Evolutionary conservation across 1,140 invertebrate genomes (phyloP), one percentile per base, ranked within the genome.

Genomic region (Trichogramma pretiosum): DNA sequence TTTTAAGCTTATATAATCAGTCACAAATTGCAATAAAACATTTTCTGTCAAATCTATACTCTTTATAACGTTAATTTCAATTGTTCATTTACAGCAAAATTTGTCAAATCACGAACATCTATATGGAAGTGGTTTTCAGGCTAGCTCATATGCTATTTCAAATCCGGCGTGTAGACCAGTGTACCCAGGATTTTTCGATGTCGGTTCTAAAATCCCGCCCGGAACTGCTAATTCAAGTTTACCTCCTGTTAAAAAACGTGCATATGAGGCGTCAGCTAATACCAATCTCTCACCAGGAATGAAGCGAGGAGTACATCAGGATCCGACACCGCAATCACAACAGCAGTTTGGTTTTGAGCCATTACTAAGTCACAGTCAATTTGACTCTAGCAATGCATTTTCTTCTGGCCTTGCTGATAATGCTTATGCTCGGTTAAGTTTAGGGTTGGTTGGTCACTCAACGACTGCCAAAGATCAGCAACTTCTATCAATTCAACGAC

Each of bases 141-240:
- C 65, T 9, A 57, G 67, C 3, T 53, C 66, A 1, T 71, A 70
- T 38, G 50, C 64, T 2, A 59, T 70, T 55, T 51, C 67, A 5
- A 65, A 63, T 30, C 44, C 67, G 1, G 54, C 50, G 1, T 55
- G 54, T 47, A 44, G 68, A 22, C 59, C 66, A 5, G 61, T 72
- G 0, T 72, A 72, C 42, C 58, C 66, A 9, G 58, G 59, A 42
- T 72, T 70, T 26, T 72, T 69, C 36, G 68, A 72, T 22, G 43
- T 65, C 1, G 46, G 56, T 24, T 45, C 55, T 13, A 71, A 66
- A 37, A 21, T 46, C 26, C 11, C 43, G 16, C 37, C 35, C n/a
- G 40, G 44, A 17, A 21, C 52, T 1, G 16, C 56, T 16, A 49
- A 46, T 16, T n/a, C 56, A 5, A 43, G 48, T 8, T 47, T 64